phyloP scores from a whole-genome alignment of 2,888 invertebrate species.

The Ochropleura plecta region DNA sequence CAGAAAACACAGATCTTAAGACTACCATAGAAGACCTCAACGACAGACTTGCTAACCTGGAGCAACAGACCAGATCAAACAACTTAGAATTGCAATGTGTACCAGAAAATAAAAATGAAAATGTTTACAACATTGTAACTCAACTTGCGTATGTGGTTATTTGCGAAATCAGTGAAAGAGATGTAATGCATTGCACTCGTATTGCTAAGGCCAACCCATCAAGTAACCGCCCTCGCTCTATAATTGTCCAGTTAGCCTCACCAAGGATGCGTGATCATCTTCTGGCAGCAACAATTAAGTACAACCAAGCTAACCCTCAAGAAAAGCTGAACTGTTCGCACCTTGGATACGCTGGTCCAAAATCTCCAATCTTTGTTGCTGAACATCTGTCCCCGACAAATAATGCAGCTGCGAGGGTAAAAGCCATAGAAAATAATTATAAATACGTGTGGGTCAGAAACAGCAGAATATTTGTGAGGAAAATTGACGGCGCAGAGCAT shows the following conservation, averaged over 20 bases:
- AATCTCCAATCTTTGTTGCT: background rate
- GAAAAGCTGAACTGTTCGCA: slow-evolving; percentile 4
- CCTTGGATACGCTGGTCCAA: slow-evolving; percentile 6
- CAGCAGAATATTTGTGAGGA: background rate
- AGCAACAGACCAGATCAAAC: background rate
- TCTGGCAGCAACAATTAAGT: background rate
- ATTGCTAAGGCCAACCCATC: background rate
- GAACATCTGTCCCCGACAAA: background rate
- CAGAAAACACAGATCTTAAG: background rate
- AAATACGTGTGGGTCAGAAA: no score
- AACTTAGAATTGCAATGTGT: no score
- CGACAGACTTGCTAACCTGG: background rate
- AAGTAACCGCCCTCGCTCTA: background rate
- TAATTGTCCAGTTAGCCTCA: background rate
- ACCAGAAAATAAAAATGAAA: background rate
- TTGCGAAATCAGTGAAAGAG: slow-evolving; percentile 7
- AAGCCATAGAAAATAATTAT: background rate
- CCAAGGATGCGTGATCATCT: slow-evolving; percentile 1
- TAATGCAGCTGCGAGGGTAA: background rate
- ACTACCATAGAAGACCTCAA: background rate
- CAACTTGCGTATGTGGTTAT: slow-evolving; percentile 7
- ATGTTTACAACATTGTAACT: slow-evolving; percentile 9
- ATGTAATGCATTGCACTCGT: background rate
- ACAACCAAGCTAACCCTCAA: background rate
- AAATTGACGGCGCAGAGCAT: background rate